Evolutionary conservation across 2,797 vertebrate species (phyloP).

Genomic region (Oreonectes daqikongensis): DNA sequence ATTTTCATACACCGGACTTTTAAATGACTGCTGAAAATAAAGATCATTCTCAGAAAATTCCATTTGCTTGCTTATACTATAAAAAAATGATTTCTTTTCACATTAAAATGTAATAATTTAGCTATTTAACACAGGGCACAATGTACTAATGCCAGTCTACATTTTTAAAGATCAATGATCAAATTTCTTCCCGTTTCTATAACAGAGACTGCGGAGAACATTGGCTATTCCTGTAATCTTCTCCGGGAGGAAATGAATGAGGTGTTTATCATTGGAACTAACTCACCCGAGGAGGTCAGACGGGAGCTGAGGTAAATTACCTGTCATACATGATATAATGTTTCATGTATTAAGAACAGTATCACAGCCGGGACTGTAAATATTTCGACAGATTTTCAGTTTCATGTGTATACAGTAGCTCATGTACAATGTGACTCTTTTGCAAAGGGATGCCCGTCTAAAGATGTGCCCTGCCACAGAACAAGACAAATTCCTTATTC

Average conservation of each 20-base stretch:
- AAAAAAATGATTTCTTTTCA: no score
- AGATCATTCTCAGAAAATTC: no score
- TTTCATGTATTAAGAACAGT: not conserved
- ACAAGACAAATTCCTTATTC: constrained; percentile 61
- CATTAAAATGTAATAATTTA: not conserved
- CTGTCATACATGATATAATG: not conserved
- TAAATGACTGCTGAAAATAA: no score
- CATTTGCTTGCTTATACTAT: no score
- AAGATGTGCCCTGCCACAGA: constrained; percentile 81
- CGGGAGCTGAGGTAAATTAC: constrained; percentile 82
- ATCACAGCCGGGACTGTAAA: not conserved
- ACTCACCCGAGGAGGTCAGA: constrained; percentile 75
- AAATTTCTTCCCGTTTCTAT: not conserved
- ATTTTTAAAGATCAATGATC: constrained; percentile 1
- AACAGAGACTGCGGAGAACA: constrained; percentile 94
- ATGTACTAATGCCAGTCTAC: not conserved
- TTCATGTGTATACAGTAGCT: not conserved
- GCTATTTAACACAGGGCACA: not conserved
- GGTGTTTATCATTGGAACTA: constrained; percentile 81
- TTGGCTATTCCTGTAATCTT: constrained; percentile 91
- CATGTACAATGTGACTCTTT: not conserved
- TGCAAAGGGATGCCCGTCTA: constrained; percentile 76
- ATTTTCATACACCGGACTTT: no score
- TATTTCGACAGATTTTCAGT: not conserved
- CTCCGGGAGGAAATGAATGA: constrained; percentile 90